Evolutionary conservation across 2,113 vertebrate species (phyloP), one percentile per base, ranked within the genome.

Genomic region (Balaeniceps rex): DNA sequence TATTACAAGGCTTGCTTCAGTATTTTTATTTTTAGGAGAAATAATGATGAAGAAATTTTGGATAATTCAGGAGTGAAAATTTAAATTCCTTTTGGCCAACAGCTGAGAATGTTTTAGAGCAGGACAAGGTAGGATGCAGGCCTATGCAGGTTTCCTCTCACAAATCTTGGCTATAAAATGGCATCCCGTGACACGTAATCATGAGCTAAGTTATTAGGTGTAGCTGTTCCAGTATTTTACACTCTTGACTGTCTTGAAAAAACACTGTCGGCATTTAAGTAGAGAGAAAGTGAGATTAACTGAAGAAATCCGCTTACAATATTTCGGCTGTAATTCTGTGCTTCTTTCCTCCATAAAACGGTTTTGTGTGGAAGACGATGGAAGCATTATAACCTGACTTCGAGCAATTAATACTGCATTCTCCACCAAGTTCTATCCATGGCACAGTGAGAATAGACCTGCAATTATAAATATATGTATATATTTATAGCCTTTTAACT

Each of bases 361-460:
- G 99, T 97, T 99, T 99, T 46, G 99, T 99, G 98, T 99, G 99
- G 98, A 99, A 99, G 95, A 99, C 96, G 8, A 99, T 99, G 97
- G 97, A 99, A 70, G 99, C 99, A 3, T 98, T 99, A 97, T 99
- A 99, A 95, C 99, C 99, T 4, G 99, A 99, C 98, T 99, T 99
- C 42, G 99, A 99, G 98, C 99, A 99, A 49, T 97, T 99, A 96
- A 99, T 99, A 96, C 89, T 99, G 98, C 99, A 99, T 95, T 99
- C 99, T 34, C 99, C 99, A 14, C 99, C 99, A 47, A 99, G 98
- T 97, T 99, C 99, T 97, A 99, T 99, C 99, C 99, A 99, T 51
- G 99, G 99, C 96, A 99, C 99, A 11, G 99, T 99, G 96, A 99
- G 98, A 97, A 99, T 99, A 54, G 99, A 99, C 98, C 99, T 99